Conservation (phyloP, 2,113 vertebrate species). For the Podarcis muralis region DNA sequence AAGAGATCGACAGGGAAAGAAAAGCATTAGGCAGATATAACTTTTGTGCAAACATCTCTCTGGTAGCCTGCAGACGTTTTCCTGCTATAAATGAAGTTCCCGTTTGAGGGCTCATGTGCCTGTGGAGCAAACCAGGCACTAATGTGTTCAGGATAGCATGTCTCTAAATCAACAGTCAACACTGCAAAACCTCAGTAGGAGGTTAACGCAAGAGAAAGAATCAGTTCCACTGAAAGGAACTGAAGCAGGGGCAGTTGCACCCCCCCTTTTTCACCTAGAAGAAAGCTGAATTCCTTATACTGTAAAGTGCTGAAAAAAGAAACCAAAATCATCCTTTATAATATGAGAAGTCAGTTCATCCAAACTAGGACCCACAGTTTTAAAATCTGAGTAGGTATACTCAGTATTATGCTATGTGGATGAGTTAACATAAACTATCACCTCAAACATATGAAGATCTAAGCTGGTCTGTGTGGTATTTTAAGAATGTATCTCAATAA, state of each 20-base stretch:
- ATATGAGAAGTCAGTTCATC: background rate
- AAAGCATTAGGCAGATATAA: conserved; percentile 48
- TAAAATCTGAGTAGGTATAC: background rate
- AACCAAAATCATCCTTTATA: background rate
- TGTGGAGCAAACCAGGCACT: conserved; percentile 5
- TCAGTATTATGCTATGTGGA: too few species aligned
- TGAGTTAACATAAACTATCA: too few species aligned
- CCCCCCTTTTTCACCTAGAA: conserved; percentile 10
- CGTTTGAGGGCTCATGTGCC: conserved; percentile 13
- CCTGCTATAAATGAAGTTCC: conserved; percentile 45
- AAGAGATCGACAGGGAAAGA: conserved; percentile 38
- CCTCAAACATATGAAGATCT: too few species aligned
- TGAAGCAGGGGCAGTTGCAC: conserved; percentile 21
- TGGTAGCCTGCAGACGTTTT: conserved; percentile 43
- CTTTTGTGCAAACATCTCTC: conserved; percentile 44
- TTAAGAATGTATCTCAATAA: background rate
- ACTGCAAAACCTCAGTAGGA: conserved; percentile 33
- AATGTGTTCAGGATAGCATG: conserved; percentile 17
- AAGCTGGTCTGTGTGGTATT: background rate
- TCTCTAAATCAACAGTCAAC: conserved; percentile 41
- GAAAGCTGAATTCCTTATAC: conserved; percentile 31
- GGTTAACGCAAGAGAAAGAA: conserved; percentile 29
- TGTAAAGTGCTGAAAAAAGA: conserved; percentile 15
- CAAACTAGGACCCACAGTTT: background rate
- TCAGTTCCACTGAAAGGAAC: conserved; percentile 33